Conservation (phyloP, 2,888 invertebrate species). For the Lydus trimaculatus region DNA sequence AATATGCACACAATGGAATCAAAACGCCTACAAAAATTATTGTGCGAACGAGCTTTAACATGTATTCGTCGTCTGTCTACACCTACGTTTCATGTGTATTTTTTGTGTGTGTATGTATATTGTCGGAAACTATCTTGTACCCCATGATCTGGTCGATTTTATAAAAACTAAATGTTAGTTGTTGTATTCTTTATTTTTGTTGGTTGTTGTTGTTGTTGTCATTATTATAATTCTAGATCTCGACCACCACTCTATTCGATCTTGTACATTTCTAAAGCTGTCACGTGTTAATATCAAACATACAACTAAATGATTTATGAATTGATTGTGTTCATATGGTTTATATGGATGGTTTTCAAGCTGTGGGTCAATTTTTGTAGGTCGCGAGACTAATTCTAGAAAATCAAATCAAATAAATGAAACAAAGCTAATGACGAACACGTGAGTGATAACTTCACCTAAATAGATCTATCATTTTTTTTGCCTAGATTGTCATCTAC, state of each 20-base stretch:
- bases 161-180: background rate
- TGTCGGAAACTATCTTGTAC: constrained; percentile 22
- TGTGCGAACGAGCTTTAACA: constrained; percentile 49
- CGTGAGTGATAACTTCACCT: too few species aligned
- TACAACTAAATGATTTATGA: constrained; percentile 32
- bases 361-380: background rate
- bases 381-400: too few species aligned
- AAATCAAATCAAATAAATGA: too few species aligned
- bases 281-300: constrained; percentile 34
- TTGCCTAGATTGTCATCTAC: too few species aligned
- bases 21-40: constrained; percentile 48
- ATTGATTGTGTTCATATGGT: constrained; percentile 33
- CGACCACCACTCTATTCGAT: constrained; percentile 3
- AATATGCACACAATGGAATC: constrained; percentile 51
- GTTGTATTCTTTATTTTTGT: too few species aligned
- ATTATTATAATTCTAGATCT: constrained; percentile 8
- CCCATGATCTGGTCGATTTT: constrained; percentile 1
- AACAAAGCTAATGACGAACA: too few species aligned
- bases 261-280: constrained; percentile 21
- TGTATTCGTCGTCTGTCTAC: constrained; percentile 40
- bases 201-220: background rate
- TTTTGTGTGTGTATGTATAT: constrained; percentile 27
- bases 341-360: background rate
- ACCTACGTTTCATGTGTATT: constrained; percentile 39
- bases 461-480: too few species aligned